These are phyloP conservation scores for Zophobas morio DNA, from an alignment of 1,140 invertebrate genomes.

Conservation along the genomic window DNA sequence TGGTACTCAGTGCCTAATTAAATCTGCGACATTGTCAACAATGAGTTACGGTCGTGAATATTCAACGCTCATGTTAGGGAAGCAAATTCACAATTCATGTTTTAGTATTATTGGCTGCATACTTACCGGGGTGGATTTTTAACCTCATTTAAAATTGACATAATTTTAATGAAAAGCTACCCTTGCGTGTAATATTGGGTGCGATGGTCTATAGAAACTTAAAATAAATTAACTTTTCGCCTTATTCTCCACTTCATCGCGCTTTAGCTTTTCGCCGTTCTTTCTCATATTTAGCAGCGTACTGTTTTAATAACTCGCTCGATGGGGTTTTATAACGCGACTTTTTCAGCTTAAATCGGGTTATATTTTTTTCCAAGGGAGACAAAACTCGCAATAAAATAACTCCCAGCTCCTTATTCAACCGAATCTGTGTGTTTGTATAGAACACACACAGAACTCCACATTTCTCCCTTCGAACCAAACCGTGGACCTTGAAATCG, in stretches of 20 bases:
- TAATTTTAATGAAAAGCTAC: neutral
- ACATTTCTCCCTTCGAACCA: too few species aligned
- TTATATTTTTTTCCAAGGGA: neutral
- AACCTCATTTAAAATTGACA: neutral
- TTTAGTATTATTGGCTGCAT: neutral
- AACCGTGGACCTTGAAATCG: too few species aligned
- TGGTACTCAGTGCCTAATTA: too few species aligned
- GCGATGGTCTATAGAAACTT: neutral
- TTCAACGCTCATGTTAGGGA: too few species aligned
- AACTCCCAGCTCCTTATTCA: neutral
- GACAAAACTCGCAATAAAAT: neutral
- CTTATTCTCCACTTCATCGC: neutral
- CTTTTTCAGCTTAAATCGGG: neutral
- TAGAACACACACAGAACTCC: too few species aligned
- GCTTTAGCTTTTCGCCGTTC: neutral
- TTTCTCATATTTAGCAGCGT: conserved; percentile 1
- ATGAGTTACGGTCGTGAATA: too few species aligned
- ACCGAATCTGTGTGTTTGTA: neutral
- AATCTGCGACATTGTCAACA: too few species aligned
- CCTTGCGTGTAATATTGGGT: neutral
- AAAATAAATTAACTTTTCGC: conserved; percentile 1
- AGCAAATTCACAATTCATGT: too few species aligned
- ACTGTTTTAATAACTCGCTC: neutral
- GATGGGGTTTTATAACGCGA: neutral
- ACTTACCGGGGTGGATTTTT: neutral